Conservation (phyloP, 2,113 vertebrate genomes). For the Oryzias woworae region DNA sequence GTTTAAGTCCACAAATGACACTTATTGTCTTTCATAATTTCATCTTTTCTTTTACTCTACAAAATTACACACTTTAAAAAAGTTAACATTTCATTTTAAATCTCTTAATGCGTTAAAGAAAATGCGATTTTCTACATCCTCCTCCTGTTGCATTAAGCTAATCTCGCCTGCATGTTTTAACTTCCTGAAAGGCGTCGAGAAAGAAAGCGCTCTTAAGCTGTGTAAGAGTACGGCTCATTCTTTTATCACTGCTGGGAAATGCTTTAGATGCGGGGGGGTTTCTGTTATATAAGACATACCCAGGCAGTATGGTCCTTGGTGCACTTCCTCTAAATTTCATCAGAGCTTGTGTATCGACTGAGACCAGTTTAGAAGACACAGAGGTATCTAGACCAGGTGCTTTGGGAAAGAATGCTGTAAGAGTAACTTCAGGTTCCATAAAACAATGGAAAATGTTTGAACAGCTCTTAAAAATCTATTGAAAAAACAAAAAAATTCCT, state of each 20-base stretch:
- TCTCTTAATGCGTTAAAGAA: no score
- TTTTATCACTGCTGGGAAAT: constrained; percentile 54
- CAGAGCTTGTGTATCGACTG: constrained; percentile 24
- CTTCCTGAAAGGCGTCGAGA: neutral
- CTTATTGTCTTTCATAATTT: no score
- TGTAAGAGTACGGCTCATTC: constrained; percentile 49
- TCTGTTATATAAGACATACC: constrained; percentile 41
- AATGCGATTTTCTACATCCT: neutral
- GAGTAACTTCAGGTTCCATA: neutral
- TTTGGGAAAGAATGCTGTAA: neutral
- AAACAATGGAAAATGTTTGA: neutral
- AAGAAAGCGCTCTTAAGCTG: constrained; percentile 20
- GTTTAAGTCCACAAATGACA: no score
- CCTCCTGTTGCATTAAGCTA: neutral
- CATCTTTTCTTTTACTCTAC: no score
- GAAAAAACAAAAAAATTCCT: constrained; percentile 15
- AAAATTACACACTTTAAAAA: no score
- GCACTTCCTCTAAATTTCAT: constrained; percentile 49
- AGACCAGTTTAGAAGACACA: constrained; percentile 4
- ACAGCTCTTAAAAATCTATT: constrained; percentile 6
- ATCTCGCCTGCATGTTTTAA: constrained; percentile 4
- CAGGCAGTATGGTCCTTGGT: constrained; percentile 27
- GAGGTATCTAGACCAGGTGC: no score
- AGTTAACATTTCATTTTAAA: no score
- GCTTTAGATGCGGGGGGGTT: constrained; percentile 48